phyloP scores from a whole-genome alignment of 2,113 vertebrate genomes.

The Syrmaticus mikado region DNA sequence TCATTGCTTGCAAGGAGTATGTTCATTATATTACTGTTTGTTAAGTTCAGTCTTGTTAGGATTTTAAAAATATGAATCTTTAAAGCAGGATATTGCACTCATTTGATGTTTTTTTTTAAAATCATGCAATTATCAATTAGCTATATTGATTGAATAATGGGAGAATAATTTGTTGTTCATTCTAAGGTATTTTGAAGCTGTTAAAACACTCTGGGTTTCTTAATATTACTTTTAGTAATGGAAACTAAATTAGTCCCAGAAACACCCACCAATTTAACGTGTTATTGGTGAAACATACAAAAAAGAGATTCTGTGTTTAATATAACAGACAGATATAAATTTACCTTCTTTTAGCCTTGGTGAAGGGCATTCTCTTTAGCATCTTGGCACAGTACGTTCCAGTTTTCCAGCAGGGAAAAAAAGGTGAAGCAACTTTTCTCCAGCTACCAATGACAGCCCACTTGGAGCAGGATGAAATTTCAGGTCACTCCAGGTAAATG shows the following conservation, averaged over 20 bases:
- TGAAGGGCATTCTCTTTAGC: not conserved
- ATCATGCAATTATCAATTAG: not conserved
- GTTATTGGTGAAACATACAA: not conserved
- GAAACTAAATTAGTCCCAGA: not conserved
- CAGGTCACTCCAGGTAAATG: not conserved
- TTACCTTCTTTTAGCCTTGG: not conserved
- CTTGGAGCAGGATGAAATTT: not conserved
- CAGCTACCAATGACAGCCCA: not conserved
- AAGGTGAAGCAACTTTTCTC: not conserved
- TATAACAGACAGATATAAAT: not conserved
- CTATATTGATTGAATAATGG: not conserved
- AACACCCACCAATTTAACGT: not conserved
- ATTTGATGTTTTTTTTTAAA: not conserved
- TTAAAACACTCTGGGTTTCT: not conserved
- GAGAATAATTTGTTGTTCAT: not conserved
- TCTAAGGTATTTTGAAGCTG: not conserved
- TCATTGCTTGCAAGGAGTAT: not conserved
- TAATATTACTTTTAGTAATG: not conserved
- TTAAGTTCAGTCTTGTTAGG: not conserved
- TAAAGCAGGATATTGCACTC: not conserved
- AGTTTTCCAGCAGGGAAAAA: not conserved
- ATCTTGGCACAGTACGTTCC: not conserved
- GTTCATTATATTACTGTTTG: not conserved
- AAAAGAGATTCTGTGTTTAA: not conserved
- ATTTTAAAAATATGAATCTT: not conserved